A percentile compares a stretch with the other conserved stretches of the same genome.
Conservation (phyloP, 2,797 vertebrate genomes). For the Onychomys arenicola region DNA sequence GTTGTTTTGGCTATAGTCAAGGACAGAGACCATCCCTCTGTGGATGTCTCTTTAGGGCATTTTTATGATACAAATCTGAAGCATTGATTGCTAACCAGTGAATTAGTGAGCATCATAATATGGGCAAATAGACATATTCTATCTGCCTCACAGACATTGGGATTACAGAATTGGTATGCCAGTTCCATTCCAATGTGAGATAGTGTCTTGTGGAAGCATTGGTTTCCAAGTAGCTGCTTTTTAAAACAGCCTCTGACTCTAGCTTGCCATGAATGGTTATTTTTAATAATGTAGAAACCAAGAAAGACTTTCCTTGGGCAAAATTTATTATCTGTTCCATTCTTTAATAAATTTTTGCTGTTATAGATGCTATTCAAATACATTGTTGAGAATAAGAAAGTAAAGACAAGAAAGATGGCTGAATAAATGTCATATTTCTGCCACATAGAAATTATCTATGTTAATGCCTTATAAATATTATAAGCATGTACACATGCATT, state of each 20-base stretch:
- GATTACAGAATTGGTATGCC: neutral
- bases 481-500: neutral
- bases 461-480: neutral
- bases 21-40: fast-evolving
- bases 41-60: neutral
- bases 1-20: neutral
- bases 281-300: neutral
- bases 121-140: neutral
- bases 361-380: neutral
- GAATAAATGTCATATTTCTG: neutral
- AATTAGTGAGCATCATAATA: neutral
- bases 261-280: neutral
- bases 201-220: neutral
- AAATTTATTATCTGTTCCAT: neutral
- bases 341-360: neutral
- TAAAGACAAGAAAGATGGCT: neutral
- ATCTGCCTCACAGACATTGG: neutral
- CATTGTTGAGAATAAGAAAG: neutral
- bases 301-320: neutral
- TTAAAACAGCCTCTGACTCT: neutral
- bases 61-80: fast-evolving
- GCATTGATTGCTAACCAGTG: neutral
- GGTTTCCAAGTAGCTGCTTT: neutral
- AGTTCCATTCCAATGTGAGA: neutral
- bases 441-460: neutral